Base-by-base conservation (phyloP, 2,113 vertebrate species). In the Lepus americanus region DNA sequence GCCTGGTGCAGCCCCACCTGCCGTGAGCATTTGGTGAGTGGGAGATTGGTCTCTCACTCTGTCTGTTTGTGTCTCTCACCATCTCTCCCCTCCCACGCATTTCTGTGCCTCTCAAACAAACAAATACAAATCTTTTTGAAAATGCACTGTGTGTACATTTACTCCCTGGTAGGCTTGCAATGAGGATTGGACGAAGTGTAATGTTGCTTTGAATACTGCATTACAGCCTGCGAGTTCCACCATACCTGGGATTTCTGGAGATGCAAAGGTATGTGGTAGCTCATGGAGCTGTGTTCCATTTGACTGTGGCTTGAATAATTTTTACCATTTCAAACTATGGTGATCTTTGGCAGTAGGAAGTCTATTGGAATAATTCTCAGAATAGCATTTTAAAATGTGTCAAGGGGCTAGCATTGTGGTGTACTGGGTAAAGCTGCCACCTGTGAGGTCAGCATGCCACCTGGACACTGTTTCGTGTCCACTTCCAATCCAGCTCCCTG, bases 261-360 rank as follows among this genome's bases (percentile, higher is more conserved):
- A 13, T 13, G 0, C 9, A n/a, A 55, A 12, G 1, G 5, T 11
- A 1, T 44, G 10, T 4, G 13, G 11, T 29, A 5, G 10, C 31
- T 1, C 9, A 5, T 0, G n/a, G 74, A 61, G 20, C 14, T 3
- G 4, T 61, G 36, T 20, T 49, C 7, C 22, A 0, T 69, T 19
- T 6, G 25, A n/a, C 29, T 9, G 5, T 12, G 23, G 27, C 49
- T 73, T 0, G 3, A 25, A 31, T 10, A 9, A 29, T 25, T 66
- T 36, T 36, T 79, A 27, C 33, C 5, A 9, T 77, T 55, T 12
- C 55, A n/a, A 49, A 17, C 10, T 25, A 4, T 4, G 16, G 39
- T 20, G 9, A 64, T 1, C 2, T 23, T 69, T 13, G 16, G 13
- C 2, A 1, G 1, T 5, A 1, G 17, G 9, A 64, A 36, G 39